Percentiles rank a stretch among this genome's conserved stretches.
Conservation (phyloP, 2,888 invertebrate genomes). For the Malthinus seriepunctatus region DNA sequence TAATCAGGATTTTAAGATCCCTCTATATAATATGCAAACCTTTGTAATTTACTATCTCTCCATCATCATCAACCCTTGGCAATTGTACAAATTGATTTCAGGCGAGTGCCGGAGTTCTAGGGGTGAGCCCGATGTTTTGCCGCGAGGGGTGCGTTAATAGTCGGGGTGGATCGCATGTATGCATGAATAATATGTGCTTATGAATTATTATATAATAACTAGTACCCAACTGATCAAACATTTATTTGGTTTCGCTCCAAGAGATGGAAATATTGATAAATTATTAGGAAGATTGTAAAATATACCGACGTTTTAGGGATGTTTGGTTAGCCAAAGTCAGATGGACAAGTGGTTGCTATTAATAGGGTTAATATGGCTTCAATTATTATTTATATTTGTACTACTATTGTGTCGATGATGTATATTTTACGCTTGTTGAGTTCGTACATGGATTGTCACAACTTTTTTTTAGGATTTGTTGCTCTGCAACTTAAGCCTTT, state of each 20-base stretch:
- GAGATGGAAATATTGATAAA: not conserved
- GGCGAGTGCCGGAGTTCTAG: constrained; percentile 30
- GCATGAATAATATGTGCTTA: constrained; percentile 38
- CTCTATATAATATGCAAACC: constrained; percentile 30
- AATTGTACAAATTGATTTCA: constrained; percentile 52
- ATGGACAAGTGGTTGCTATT: constrained; percentile 54
- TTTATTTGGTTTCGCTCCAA: not conserved
- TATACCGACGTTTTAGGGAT: constrained; percentile 24
- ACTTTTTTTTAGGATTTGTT: not conserved
- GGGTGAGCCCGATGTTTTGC: constrained; percentile 36
- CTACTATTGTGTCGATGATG: constrained; percentile 15
- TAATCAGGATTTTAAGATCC: constrained; percentile 14
- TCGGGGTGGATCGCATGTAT: constrained; percentile 34
- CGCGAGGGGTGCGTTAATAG: constrained; percentile 37
- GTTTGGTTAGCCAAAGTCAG: constrained; percentile 51
- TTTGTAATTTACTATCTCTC: constrained; percentile 27
- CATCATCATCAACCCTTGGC: constrained; percentile 44
- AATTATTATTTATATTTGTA: constrained; percentile 47
- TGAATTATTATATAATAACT: constrained; percentile 48
- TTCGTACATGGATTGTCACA: constrained; percentile 5
- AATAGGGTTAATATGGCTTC: constrained; percentile 51
- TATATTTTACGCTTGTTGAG: constrained; percentile 25
- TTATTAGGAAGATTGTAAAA: constrained; percentile 14
- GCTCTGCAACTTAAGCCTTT: no score
- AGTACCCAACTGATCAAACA: constrained; percentile 29